Evolutionary conservation across 1,140 invertebrate species (phyloP), one percentile per base, ranked within the genome.

Genomic region (Megalopta genalis): DNA sequence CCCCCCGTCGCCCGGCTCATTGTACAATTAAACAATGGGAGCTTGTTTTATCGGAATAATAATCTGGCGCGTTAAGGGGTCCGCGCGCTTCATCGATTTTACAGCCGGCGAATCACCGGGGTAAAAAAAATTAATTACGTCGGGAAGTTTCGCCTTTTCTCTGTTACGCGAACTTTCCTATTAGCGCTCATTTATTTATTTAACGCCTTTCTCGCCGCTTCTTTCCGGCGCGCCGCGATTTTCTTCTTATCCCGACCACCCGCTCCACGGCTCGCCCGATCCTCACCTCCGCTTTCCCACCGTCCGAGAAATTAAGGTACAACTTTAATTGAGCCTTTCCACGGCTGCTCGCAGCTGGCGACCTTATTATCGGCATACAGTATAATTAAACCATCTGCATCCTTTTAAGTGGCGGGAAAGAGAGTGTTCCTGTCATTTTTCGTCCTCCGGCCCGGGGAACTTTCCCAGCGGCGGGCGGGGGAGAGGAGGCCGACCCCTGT

Each of bases 301-400:
- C 49, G 60, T 63, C 75, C 67, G 60, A 77, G 74, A 76, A 75
- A 80, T 86, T 80, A 81, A 74, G 72, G 46, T 75, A 86, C 81
- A 79, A 76, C 81, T 88, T 88, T 86, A 88, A 88, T 88, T 85
- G 82, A 86, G 81, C 82, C 77, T 83, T 71, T 82, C 32, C 85
- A 69, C 74, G 82, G 68, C 63, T 59, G 79, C 65, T 79, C 80
- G 73, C 87, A 88, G 87, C 86, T 87, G 86, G 82, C 82, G 85
- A 88, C 84, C 87, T 88, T 88, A 88, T 88, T 86, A 88, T 88
- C 78, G 87, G 80, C 87, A 81, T 88, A 83, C 79, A 65, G 74
- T 85, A 85, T 88, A 87, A 88, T 88, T 88, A 88, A 88, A 78
- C 76, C 79, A 66, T 75, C 73, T 64, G 77, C 77, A 76, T 86